Evolutionary conservation across 2,113 vertebrate genomes (phyloP).

Genomic region (Sisor rabdophorus): DNA sequence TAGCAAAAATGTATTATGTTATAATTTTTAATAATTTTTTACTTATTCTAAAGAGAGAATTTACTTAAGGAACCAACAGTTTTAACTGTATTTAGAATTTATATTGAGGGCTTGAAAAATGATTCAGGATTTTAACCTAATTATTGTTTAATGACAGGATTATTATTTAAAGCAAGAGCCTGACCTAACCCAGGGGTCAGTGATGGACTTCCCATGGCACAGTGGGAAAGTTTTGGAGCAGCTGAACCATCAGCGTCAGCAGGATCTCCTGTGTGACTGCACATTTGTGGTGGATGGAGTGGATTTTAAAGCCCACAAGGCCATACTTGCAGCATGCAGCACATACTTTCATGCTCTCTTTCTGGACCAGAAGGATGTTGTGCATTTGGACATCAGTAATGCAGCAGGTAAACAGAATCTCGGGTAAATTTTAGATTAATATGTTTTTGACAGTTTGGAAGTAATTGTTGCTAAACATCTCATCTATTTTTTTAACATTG

Average conservation of each 20-base stretch:
- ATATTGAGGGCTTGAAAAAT: background rate
- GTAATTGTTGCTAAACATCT: no score
- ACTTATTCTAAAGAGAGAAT: no score
- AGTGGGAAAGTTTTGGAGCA: constrained; percentile 89
- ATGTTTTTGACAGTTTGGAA: no score
- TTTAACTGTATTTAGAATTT: background rate
- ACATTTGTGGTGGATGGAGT: constrained; percentile 96
- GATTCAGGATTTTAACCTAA: background rate
- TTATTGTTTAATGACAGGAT: background rate
- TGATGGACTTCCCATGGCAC: constrained; percentile 97
- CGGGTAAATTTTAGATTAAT: no score
- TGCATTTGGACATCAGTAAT: constrained; percentile 96
- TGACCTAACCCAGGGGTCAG: constrained; percentile 31
- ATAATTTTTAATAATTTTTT: no score
- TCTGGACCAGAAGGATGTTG: constrained; percentile 93
- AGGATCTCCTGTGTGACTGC: constrained; percentile 93
- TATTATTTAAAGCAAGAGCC: background rate
- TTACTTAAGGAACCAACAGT: no score
- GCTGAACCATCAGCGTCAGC: constrained; percentile 88
- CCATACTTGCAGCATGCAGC: constrained; percentile 91
- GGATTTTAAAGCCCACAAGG: constrained; percentile 95
- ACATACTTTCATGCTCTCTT: constrained; percentile 94
- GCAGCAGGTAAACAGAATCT: constrained; percentile 76
- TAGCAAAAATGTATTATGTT: no score
- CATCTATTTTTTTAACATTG: no score